phyloP scores from a whole-genome alignment of 2,113 vertebrate species.

The Anhinga anhinga region DNA sequence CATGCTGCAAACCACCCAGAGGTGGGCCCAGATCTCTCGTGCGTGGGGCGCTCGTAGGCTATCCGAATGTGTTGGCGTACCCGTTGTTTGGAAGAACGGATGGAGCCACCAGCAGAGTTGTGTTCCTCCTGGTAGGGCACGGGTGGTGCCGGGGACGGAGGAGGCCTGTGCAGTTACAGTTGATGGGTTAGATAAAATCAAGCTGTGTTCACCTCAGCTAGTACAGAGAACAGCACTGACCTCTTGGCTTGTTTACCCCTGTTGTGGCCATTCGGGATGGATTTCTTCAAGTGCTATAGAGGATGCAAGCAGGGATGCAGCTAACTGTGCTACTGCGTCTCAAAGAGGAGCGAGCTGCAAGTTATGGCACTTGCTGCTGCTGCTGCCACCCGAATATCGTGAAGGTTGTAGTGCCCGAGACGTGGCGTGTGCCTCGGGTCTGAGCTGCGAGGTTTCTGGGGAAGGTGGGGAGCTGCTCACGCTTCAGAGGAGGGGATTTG shows the following conservation, averaged over 20 bases:
- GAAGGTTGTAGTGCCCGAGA: not conserved
- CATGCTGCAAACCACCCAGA: rapidly evolving
- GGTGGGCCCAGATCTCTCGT: too few relatives aligned
- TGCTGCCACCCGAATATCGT: not conserved
- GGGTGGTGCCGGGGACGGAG: not conserved
- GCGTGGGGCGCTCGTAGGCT: rapidly evolving
- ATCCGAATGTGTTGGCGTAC: rapidly evolving
- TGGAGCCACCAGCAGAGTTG: rapidly evolving
- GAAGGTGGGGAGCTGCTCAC: not conserved
- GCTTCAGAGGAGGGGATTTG: not conserved
- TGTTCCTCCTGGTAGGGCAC: not conserved
- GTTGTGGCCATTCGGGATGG: not conserved
- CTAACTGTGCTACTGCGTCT: not conserved
- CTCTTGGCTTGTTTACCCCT: not conserved
- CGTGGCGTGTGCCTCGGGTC: not conserved
- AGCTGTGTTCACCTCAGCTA: not conserved
- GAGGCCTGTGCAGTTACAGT: not conserved
- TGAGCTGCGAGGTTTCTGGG: not conserved
- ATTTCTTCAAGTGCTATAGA: not conserved
- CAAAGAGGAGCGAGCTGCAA: not conserved
- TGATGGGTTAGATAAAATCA: not conserved
- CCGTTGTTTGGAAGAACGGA: not conserved
- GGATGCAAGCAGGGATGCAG: not conserved
- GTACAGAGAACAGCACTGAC: not conserved
- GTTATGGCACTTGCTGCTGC: not conserved